Evolutionary conservation across 2,888 invertebrate species (phyloP).

Genomic region (Perdita meconis): DNA sequence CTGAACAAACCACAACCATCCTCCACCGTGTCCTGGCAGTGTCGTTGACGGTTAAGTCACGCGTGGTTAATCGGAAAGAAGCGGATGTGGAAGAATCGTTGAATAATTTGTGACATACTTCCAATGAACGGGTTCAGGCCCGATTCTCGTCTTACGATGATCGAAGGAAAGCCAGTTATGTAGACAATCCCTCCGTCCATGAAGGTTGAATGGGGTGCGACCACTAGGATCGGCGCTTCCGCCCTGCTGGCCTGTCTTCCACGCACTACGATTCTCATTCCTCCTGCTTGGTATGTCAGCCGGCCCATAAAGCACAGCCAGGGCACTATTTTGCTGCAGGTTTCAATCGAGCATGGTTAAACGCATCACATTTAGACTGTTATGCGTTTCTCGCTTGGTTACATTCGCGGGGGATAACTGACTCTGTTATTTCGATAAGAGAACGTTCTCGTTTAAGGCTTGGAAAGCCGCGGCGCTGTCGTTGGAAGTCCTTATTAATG

Average conservation of each 20-base stretch:
- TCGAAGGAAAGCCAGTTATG: conserved; percentile 92
- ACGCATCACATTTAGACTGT: conserved; percentile 26
- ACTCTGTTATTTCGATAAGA: not conserved
- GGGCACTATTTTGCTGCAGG: conserved; percentile 85
- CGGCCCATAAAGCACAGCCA: conserved; percentile 90
- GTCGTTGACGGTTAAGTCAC: not conserved
- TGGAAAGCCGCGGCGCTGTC: no score
- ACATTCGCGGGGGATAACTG: not conserved
- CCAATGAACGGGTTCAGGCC: conserved; percentile 93
- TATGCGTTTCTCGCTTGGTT: conserved; percentile 17
- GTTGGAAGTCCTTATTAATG: no score
- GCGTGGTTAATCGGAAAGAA: conserved; percentile 14
- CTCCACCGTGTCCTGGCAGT: not conserved
- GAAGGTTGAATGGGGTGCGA: conserved; percentile 95
- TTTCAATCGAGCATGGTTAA: conserved; percentile 69
- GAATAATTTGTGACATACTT: conserved; percentile 88
- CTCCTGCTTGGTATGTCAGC: conserved; percentile 90
- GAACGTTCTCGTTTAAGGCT: not conserved
- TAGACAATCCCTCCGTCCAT: conserved; percentile 94
- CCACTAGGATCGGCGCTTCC: conserved; percentile 94
- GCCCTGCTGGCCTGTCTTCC: conserved; percentile 90
- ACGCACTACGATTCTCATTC: conserved; percentile 91
- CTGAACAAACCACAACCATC: not conserved
- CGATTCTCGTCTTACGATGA: conserved; percentile 93
- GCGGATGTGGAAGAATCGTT: conserved; percentile 56